phyloP scores from a whole-genome alignment of 2,888 invertebrate genomes.

The Rhamphomyia laevipes region DNA sequence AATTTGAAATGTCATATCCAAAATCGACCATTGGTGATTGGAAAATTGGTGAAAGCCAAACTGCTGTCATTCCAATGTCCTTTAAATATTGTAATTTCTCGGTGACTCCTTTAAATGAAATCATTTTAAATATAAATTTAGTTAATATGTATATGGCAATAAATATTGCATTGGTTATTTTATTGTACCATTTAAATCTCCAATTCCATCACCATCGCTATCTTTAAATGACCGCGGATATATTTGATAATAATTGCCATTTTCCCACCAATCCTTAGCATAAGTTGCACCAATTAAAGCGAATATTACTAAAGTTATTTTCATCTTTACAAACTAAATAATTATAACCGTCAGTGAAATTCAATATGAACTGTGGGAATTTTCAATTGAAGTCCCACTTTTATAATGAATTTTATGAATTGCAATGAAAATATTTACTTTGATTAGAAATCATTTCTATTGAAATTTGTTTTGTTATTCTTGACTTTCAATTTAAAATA shows the following conservation, averaged over 20 bases:
- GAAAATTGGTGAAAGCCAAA: constrained; percentile 66
- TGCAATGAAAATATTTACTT: no score
- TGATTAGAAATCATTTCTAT: no score
- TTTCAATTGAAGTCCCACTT: no score
- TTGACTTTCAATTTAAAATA: no score
- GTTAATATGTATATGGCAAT: constrained; percentile 7
- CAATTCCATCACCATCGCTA: constrained; percentile 61
- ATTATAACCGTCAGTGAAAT: no score
- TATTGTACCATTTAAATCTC: constrained; percentile 45
- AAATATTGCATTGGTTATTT: no score
- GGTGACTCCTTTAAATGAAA: constrained; percentile 41
- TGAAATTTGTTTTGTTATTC: no score
- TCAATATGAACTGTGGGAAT: no score
- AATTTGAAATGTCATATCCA: constrained; percentile 67
- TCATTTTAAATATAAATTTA: no score
- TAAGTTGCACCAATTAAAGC: constrained; percentile 4
- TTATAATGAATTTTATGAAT: no score
- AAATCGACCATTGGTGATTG: constrained; percentile 65
- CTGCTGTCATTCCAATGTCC: constrained; percentile 52
- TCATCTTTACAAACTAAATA: neutral
- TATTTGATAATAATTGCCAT: constrained; percentile 57
- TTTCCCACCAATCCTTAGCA: constrained; percentile 31
- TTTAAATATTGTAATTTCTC: constrained; percentile 51
- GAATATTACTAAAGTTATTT: constrained; percentile 7
- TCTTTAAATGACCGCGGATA: constrained; percentile 73